Evolutionary conservation across 2,113 vertebrate species (phyloP).

Genomic region (Ploceus nigricollis): DNA sequence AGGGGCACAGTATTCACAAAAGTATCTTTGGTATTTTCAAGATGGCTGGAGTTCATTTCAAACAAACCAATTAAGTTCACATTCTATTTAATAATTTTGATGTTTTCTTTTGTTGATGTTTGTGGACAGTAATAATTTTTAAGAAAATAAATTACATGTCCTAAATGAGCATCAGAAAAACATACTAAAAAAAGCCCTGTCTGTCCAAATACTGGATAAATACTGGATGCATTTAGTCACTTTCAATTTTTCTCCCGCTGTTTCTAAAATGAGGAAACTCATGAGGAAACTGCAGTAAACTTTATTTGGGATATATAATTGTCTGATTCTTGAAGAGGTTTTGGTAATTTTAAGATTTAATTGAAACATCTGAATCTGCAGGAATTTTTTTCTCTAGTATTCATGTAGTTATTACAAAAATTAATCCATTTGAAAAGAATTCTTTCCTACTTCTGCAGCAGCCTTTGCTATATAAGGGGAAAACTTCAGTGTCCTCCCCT

Average conservation of each 20-base stretch:
- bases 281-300: background rate
- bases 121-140: conserved; percentile 36
- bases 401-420: background rate
- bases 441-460: background rate
- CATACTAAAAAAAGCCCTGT: background rate
- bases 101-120: conserved; percentile 53
- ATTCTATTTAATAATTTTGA: conserved; percentile 13
- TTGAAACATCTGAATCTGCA: background rate
- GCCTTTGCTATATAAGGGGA: background rate
- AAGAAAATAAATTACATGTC: background rate
- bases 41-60: conserved; percentile 24
- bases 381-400: background rate
- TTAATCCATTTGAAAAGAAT: background rate
- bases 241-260: background rate
- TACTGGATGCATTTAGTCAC: background rate
- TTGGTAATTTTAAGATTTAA: background rate
- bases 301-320: background rate
- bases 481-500: background rate
- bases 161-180: background rate
- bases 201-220: background rate
- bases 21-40: conserved; percentile 50
- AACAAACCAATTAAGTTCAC: conserved; percentile 38
- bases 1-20: conserved; percentile 22
- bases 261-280: background rate
- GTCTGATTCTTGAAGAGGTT: background rate